Conservation (phyloP, 2,888 invertebrate species). For the Ganaspis brasiliensis region DNA sequence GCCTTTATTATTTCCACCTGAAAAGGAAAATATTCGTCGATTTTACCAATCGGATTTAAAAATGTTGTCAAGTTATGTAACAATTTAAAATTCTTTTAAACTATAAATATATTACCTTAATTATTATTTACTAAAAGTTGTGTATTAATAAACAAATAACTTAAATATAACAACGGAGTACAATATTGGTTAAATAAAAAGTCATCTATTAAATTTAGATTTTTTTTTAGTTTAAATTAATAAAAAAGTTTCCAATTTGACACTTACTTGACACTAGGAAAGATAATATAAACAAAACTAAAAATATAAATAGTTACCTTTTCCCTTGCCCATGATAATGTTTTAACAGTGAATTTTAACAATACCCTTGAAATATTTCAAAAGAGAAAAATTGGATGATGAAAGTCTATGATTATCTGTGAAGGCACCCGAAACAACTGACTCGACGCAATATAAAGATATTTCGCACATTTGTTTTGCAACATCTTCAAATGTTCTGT, state of each 20-base stretch:
- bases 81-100: background rate
- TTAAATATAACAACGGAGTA: too few species aligned
- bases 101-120: constrained; percentile 8
- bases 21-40: constrained; percentile 47
- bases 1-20: constrained; percentile 66
- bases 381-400: background rate
- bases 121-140: background rate
- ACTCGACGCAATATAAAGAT: background rate
- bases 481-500: constrained; percentile 48
- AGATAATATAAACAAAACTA: constrained; percentile 39
- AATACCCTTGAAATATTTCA: constrained; percentile 36
- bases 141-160: too few species aligned
- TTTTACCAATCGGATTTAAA: constrained; percentile 47
- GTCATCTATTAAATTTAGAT: too few species aligned
- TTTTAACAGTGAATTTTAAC: constrained; percentile 44
- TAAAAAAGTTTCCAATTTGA: too few species aligned
- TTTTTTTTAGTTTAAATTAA: too few species aligned
- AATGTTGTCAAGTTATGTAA: constrained; percentile 12
- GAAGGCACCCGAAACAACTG: background rate
- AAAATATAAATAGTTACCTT: constrained; percentile 63
- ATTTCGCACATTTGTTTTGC: constrained; percentile 28
- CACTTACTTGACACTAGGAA: too few species aligned
- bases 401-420: background rate
- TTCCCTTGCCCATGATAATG: constrained; percentile 67
- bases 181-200: too few species aligned